These are phyloP conservation scores for Aurelia coerulea DNA, from an alignment of 30 jellyfish, hydroid and myxozoan species.

Conservation along the genomic window DNA sequence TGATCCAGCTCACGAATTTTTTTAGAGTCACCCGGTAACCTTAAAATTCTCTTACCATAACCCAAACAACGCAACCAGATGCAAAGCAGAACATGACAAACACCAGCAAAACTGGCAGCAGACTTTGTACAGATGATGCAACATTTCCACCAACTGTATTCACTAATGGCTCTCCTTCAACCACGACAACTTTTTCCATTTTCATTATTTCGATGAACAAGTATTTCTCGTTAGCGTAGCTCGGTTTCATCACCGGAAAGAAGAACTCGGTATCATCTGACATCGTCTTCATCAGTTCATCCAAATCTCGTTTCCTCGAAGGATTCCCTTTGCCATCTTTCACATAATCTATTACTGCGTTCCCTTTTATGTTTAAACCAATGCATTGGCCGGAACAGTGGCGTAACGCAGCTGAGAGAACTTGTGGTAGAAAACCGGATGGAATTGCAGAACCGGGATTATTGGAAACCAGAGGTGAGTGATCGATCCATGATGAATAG, in stretches of 20 bases:
- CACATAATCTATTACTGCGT: constrained; percentile 34
- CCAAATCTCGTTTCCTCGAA: constrained; percentile 28
- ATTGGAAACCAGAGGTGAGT: constrained; percentile 27
- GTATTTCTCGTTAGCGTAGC: constrained; percentile 26
- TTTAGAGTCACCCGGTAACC: too few relatives aligned
- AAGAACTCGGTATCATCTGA: constrained; percentile 40
- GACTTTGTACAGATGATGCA: not conserved
- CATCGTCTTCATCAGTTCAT: constrained; percentile 30
- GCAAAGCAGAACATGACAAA: constrained; percentile 42
- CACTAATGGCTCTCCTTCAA: constrained; percentile 51
- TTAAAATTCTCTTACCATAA: constrained; percentile 22
- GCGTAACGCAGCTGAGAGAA: constrained; percentile 26
- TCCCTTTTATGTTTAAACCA: constrained; percentile 29
- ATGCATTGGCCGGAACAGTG: constrained; percentile 60
- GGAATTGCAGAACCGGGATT: constrained; percentile 20
- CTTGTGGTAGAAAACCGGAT: constrained; percentile 31
- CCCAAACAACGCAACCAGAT: constrained; percentile 51
- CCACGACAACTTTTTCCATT: constrained; percentile 36
- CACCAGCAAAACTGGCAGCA: constrained; percentile 14
- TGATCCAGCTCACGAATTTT: too few relatives aligned
- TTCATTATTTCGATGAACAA: constrained; percentile 21
- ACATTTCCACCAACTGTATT: constrained; percentile 31
- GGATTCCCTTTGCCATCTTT: constrained; percentile 41
- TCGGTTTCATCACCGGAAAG: constrained; percentile 64
- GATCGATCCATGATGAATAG: constrained; percentile 46